phyloP scores from a whole-genome alignment of 1,140 invertebrate genomes.

The Centruroides sculpturatus region DNA sequence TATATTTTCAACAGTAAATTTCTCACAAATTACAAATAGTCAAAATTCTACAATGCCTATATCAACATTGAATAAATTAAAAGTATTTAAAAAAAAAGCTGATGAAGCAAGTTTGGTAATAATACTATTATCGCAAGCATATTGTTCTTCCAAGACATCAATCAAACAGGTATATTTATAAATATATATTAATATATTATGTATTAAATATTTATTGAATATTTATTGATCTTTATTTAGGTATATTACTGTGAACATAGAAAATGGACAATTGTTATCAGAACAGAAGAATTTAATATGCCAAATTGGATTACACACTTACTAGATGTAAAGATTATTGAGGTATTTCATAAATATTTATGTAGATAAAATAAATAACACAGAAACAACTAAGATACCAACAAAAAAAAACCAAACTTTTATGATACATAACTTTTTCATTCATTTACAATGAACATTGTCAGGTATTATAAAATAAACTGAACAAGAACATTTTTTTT shows the following conservation, averaged over 20 bases:
- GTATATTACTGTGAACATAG: conserved; percentile 33
- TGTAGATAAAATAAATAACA: too few species aligned
- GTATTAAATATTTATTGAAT: background rate
- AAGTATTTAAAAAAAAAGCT: conserved; percentile 29
- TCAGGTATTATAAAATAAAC: too few species aligned
- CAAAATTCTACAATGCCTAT: too few species aligned
- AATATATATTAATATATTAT: background rate
- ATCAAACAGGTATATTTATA: conserved; percentile 29
- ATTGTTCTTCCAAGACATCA: conserved; percentile 27
- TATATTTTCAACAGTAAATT: too few species aligned
- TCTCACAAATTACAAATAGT: too few species aligned
- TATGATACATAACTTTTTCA: too few species aligned
- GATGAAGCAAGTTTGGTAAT: conserved; percentile 29
- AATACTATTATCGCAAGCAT: conserved; percentile 27
- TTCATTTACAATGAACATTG: too few species aligned
- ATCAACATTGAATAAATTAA: conserved; percentile 5
- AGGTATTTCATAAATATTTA: too few species aligned
- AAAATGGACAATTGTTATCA: conserved; percentile 27
- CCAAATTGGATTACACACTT: conserved; percentile 18
- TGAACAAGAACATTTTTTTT: too few species aligned
- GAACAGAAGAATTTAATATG: conserved; percentile 21
- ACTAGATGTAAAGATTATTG: background rate
- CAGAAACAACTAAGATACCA: too few species aligned
- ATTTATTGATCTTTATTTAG: conserved; percentile 15
- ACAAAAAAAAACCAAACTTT: too few species aligned